Evolutionary conservation across 2,888 invertebrate genomes (phyloP), one percentile per base, ranked within the genome.

Genomic region (Cantharis lateralis): DNA sequence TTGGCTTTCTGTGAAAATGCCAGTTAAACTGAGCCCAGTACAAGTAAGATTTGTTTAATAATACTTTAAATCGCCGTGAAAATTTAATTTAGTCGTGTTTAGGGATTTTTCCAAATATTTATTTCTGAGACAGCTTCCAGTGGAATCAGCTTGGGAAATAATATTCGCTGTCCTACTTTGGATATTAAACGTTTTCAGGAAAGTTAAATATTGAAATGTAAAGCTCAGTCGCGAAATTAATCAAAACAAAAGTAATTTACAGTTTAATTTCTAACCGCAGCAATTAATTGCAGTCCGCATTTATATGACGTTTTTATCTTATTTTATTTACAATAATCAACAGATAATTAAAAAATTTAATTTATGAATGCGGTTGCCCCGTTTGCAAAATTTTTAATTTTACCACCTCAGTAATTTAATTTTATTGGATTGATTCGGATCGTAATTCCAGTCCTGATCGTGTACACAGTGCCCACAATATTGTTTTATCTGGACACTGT

Each of bases 21-120:
- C 15, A 72, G 72, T 72, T 72, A 72, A 72, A 72, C 24, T 32
- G 66, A 64, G 73, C 69, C 24, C 68, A 13, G 15, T 62, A 68
- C 73, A 63, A 62, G 68, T 68, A 68, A 73, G 69, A 73, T 73
- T 73, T 73, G 73, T 69, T 68, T 73, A 72, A 72, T 20, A 66
- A 66, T 66, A 66, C 24, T 66, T 20, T 66, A 24, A 16, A 66
- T 9, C 16, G 7, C 63, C 48, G 48, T 48, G 48, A 9, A 48
- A n/a, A 48, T 48, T 48, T 48, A 48, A 48, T 48, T n/a, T 48
- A 48, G 48, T 11, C 63, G 18, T 18, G 63, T 63, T 63, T 16
- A 16, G 63, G 16, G 63, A 18, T 63, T 63, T 63, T 18, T 48
- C 48, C 48, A 48, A 48, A 48, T n/a, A 63, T 63, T 18, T 63